These are phyloP conservation scores for Chrysolina haemoptera DNA, from an alignment of 2,888 invertebrate species.

Conservation along the genomic window DNA sequence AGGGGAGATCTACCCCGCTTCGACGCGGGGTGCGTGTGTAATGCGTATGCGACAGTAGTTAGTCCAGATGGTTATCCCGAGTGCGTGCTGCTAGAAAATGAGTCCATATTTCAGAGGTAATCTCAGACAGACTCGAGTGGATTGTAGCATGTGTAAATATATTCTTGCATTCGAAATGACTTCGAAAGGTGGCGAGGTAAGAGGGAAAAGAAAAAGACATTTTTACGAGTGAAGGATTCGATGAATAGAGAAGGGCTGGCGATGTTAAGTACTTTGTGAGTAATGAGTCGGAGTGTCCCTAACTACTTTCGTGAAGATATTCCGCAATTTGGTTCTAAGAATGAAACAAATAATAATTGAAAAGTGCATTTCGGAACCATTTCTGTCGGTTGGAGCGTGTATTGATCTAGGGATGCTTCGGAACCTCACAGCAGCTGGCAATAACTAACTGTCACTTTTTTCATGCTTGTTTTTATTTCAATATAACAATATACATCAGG, in stretches of 20 bases:
- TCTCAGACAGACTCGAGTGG: slow-evolving; percentile 54
- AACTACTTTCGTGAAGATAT: not conserved
- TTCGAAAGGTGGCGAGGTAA: slow-evolving; percentile 23
- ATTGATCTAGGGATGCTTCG: too few relatives aligned
- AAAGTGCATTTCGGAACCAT: too few relatives aligned
- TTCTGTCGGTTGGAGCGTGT: too few relatives aligned
- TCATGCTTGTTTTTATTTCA: too few relatives aligned
- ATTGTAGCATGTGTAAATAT: slow-evolving; percentile 56
- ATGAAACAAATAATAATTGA: too few relatives aligned
- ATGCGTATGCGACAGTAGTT: slow-evolving; percentile 57
- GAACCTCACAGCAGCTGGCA: too few relatives aligned
- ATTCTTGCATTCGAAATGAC: slow-evolving; percentile 47
- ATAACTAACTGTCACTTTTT: too few relatives aligned
- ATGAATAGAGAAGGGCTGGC: not conserved
- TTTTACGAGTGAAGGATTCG: slow-evolving; percentile 42
- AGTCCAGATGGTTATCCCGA: slow-evolving; percentile 59
- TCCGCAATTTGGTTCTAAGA: too few relatives aligned
- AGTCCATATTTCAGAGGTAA: slow-evolving; percentile 63
- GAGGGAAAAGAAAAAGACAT: slow-evolving; percentile 36
- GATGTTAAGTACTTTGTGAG: not conserved
- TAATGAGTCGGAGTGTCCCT: not conserved
- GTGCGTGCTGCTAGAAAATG: slow-evolving; percentile 60
- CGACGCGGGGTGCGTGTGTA: slow-evolving; percentile 44
- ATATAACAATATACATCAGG: too few relatives aligned
- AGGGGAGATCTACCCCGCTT: slow-evolving; percentile 46